A percentile compares a stretch with the other conserved stretches of the same genome.
Evolutionary conservation across 2,888 invertebrate species (phyloP).

Genomic region (Apodemia hepburni): DNA sequence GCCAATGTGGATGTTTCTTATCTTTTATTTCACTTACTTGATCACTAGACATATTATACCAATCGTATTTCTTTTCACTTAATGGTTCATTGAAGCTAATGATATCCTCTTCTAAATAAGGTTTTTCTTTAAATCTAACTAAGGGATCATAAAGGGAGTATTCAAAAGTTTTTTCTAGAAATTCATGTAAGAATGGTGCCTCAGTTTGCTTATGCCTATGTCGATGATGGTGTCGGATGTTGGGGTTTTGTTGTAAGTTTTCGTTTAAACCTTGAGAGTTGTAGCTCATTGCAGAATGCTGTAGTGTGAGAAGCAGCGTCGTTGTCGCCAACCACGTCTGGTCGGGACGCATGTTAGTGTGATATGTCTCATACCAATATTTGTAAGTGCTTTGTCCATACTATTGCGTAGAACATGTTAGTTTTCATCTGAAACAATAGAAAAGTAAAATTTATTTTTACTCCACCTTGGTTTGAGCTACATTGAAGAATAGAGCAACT

Average conservation of each 20-base stretch:
- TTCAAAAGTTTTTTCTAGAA: slow-evolving; percentile 39
- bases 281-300: slow-evolving; percentile 56
- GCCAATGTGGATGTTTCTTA: slow-evolving; percentile 1
- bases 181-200: slow-evolving; percentile 34
- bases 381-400: slow-evolving; percentile 49
- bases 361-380: slow-evolving; percentile 55
- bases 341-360: slow-evolving; percentile 56
- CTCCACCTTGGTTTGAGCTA: too few species aligned
- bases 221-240: slow-evolving; percentile 53
- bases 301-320: slow-evolving; percentile 50
- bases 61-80: slow-evolving; percentile 3
- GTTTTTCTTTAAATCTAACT: slow-evolving; percentile 25
- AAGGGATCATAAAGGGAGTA: slow-evolving; percentile 38
- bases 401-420: slow-evolving; percentile 40
- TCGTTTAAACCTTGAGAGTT: slow-evolving; percentile 36
- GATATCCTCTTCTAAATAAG: slow-evolving; percentile 1
- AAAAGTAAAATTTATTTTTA: not conserved
- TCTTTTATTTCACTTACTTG: not conserved
- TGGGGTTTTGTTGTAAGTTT: slow-evolving; percentile 41
- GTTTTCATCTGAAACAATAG: slow-evolving; percentile 62
- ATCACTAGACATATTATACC: slow-evolving; percentile 6
- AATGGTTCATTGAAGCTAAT: not conserved
- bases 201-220: slow-evolving; percentile 56
- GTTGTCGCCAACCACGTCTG: slow-evolving; percentile 58
- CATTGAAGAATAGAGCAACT: too few species aligned